Evolutionary conservation across 53 echinoderm and acorn worm species (phyloP), one percentile per base, ranked within the genome.

Genomic region (Stichopus horrens): DNA sequence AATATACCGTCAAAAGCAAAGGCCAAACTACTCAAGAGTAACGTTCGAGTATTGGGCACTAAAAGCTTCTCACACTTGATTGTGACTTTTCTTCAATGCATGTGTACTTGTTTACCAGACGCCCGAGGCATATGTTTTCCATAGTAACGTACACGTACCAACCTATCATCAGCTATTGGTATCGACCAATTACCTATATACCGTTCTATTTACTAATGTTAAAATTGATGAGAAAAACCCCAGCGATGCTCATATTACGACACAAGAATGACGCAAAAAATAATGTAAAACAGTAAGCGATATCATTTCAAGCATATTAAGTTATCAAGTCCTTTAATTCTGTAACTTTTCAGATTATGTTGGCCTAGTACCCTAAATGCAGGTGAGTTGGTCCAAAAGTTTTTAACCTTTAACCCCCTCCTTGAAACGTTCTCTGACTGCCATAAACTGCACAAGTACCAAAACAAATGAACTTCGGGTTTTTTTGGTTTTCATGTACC

Each of bases 51-150:
- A 71, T n/a, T 71, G 4, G n/a, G 71, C 71, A 71, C 18, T 4
- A n/a, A 16, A 18, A 59, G 1, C 7, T 8, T 74, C 4, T 18
- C 75, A 75, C 75, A 55, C 79, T 54, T 52, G 54, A 55, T 7
- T 53, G 13, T 78, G 79, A 51, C 79, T 79, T 79, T 55, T 79
- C 14, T 19, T 52, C 52, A 75, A 18, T 77, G 52, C 77, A 18
- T 55, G 13, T 8, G 9, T 10, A 9, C 54, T 79, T 81, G 81
- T 81, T 81, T 81, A 81, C 81, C 19, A 79, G 79, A 79, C 58
- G 56, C 20, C 20, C 58, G 16, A 4, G 5, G 81, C n/a, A 79
- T 9, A 13, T 71, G 19, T 58, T 81, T 81, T n/a, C 81, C 81
- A 81, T 81, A 81, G 81, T 22, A 81, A 81, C 81, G 58, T 53